Conservation (phyloP, 2,888 invertebrate species). For the Agrotis puta region DNA sequence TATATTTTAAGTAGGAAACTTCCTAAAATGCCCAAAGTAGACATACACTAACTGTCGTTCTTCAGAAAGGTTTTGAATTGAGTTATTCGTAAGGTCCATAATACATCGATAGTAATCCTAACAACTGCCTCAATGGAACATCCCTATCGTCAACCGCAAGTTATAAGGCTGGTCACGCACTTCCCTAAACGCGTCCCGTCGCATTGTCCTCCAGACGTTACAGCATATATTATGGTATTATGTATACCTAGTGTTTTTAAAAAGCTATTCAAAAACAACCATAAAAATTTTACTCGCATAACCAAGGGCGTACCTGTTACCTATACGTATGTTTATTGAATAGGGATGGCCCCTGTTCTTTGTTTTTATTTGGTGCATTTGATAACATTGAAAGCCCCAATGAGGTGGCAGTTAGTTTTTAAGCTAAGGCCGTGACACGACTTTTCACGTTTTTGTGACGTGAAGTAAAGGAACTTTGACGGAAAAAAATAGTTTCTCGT, state of each 20-base stretch:
- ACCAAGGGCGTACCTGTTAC: slow-evolving; percentile 40
- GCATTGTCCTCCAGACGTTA: slow-evolving; percentile 79
- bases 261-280: slow-evolving; percentile 65
- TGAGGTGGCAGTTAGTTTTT: slow-evolving; percentile 13
- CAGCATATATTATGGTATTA: slow-evolving; percentile 59
- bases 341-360: slow-evolving; percentile 20
- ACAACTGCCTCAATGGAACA: slow-evolving; percentile 17
- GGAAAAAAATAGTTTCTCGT: no score
- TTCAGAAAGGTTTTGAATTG: no score
- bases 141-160: slow-evolving; percentile 59
- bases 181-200: slow-evolving; percentile 86
- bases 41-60: no score
- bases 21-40: no score
- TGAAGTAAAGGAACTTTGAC: no score
- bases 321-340: slow-evolving; percentile 41
- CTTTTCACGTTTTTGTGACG: no score
- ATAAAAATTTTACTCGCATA: slow-evolving; percentile 59
- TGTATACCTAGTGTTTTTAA: slow-evolving; percentile 65
- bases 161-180: slow-evolving; percentile 87
- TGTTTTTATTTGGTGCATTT: slow-evolving; percentile 31
- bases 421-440: no score
- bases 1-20: no score
- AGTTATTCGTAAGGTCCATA: no score
- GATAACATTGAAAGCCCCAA: neutral
- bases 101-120: slow-evolving; percentile 48